These are phyloP conservation scores for Muscidifurax raptorellus DNA, from an alignment of 1,140 invertebrate species.

Conservation along the genomic window DNA sequence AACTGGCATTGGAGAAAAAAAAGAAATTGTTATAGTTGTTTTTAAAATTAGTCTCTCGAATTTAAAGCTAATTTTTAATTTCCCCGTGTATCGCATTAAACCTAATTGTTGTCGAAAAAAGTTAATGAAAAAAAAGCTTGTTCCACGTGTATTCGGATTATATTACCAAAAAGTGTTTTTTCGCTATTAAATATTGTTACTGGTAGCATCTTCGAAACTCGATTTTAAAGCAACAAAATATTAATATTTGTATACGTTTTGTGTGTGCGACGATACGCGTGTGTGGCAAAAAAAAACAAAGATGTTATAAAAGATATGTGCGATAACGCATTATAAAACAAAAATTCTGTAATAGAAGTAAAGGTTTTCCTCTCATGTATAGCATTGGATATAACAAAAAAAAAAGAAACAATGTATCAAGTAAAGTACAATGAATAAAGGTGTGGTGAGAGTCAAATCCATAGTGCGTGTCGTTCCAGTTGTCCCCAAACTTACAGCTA, in stretches of 20 bases:
- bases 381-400: conserved; percentile 2
- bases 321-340: no score
- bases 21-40: neutral
- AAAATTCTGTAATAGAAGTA: conserved; percentile 27
- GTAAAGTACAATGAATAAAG: conserved; percentile 31
- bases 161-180: neutral
- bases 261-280: neutral
- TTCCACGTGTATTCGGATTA: neutral
- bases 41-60: neutral
- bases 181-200: conserved; percentile 29
- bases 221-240: neutral
- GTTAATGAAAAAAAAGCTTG: neutral
- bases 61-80: neutral
- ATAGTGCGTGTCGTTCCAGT: no score
- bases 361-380: conserved; percentile 22
- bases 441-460: conserved; percentile 16
- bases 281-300: neutral
- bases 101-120: neutral
- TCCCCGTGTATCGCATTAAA: conserved; percentile 10
- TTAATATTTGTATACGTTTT: neutral
- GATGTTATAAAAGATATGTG: neutral
- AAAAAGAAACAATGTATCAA: conserved; percentile 32
- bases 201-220: neutral
- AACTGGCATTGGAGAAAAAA: neutral
- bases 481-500: no score